phyloP scores from a whole-genome alignment of 2,888 invertebrate genomes.

The Euproctis similis region DNA sequence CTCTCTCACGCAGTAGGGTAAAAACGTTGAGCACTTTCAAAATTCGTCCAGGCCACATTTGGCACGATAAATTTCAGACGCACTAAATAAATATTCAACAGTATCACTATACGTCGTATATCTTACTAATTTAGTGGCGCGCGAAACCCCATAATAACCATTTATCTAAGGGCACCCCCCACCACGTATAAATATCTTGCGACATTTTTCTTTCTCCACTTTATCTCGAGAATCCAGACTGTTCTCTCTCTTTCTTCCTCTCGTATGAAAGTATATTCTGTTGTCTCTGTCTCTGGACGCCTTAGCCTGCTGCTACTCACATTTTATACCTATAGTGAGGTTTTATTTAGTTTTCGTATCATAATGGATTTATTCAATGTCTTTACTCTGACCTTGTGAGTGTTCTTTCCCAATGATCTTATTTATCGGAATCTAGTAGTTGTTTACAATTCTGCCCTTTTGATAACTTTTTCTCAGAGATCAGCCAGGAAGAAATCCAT shows the following conservation, averaged over 20 bases:
- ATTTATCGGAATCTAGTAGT: too few species aligned
- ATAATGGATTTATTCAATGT: slow-evolving; percentile 63
- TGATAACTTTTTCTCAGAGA: too few species aligned
- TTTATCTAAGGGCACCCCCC: slow-evolving; percentile 57
- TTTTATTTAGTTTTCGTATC: slow-evolving; percentile 68
- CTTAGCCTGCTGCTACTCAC: slow-evolving; percentile 50
- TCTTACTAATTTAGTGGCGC: slow-evolving; percentile 72
- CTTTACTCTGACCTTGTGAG: slow-evolving; percentile 59
- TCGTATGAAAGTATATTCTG: slow-evolving; percentile 10
- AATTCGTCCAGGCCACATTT: slow-evolving; percentile 12
- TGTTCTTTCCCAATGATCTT: slow-evolving; percentile 22
- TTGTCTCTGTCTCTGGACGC: slow-evolving; percentile 31
- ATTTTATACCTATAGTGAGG: slow-evolving; percentile 51
- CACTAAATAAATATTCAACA: slow-evolving; percentile 71
- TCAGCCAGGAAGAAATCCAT: too few species aligned
- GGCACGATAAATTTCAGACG: slow-evolving; percentile 44
- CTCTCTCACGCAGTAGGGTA: too few species aligned
- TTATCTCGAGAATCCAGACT: slow-evolving; percentile 67
- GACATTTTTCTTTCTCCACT: slow-evolving; percentile 74
- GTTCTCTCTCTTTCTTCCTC: slow-evolving; percentile 30
- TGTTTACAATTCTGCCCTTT: too few species aligned
- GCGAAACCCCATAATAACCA: slow-evolving; percentile 69
- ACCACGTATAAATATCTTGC: slow-evolving; percentile 63
- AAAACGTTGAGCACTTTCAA: slow-evolving; percentile 10
- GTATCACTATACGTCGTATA: too few species aligned